Percentiles rank a stretch among this genome's conserved stretches.
Evolutionary conservation across 2,888 invertebrate genomes (phyloP).

Genomic region (Molanna angustata): DNA sequence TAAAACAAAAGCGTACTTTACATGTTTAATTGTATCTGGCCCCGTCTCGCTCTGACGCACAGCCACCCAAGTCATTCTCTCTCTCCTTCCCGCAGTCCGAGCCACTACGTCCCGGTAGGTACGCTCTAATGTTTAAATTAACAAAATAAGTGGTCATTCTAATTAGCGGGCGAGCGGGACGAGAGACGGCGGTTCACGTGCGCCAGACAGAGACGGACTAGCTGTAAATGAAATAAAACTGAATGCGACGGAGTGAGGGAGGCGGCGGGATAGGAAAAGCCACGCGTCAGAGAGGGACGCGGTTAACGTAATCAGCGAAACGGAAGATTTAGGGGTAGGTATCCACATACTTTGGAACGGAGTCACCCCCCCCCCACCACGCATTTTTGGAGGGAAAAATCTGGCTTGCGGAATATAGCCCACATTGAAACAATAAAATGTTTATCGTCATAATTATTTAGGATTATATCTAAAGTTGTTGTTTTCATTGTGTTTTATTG

Average conservation of each 20-base stretch:
- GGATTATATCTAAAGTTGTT: constrained; percentile 17
- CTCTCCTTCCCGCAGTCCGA: no score
- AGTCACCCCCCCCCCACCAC: constrained; percentile 15
- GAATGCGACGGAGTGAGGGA: no score
- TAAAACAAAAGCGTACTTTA: constrained; percentile 32
- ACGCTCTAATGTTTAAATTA: constrained; percentile 30
- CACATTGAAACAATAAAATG: constrained; percentile 19
- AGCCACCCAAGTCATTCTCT: no score
- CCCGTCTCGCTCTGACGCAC: no score
- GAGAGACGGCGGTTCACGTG: constrained; percentile 9
- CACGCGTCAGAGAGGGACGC: no score
- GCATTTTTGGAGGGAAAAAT: constrained; percentile 25
- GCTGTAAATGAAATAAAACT: not conserved
- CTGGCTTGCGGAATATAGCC: constrained; percentile 15
- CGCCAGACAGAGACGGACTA: not conserved
- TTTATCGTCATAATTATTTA: constrained; percentile 21
- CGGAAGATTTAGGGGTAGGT: no score
- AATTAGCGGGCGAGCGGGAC: constrained; percentile 23
- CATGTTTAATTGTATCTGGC: constrained; percentile 29
- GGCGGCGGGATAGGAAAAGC: no score
- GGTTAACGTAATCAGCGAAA: no score
- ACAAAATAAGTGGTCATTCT: constrained; percentile 31
- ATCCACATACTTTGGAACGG: no score
- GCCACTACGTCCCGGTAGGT: constrained; percentile 24
- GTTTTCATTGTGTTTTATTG: constrained; percentile 21